Evolutionary conservation across 2,797 vertebrate species (phyloP).

Genomic region (Tiaroga cobitis): DNA sequence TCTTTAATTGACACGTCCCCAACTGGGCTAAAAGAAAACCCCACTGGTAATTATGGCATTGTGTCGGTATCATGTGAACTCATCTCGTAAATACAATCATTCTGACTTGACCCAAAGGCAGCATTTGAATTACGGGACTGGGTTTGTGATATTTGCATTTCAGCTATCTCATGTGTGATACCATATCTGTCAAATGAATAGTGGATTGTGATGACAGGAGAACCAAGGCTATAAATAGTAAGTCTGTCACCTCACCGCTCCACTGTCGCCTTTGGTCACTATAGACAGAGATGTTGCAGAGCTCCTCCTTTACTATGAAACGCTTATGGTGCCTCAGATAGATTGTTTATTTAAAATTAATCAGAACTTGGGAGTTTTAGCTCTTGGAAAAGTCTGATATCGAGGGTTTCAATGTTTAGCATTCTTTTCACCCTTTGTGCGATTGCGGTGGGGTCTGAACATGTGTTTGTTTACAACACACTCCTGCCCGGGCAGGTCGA

Average conservation of each 20-base stretch:
- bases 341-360: background rate
- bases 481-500: background rate
- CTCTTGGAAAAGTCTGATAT: background rate
- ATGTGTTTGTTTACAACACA: background rate
- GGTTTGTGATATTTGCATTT: background rate
- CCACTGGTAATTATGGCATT: background rate
- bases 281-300: background rate
- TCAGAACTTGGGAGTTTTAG: no score
- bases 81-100: constrained; percentile 16
- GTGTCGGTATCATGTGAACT: background rate
- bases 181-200: background rate
- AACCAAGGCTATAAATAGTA: background rate
- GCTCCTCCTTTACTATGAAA: background rate
- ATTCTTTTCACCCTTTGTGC: no score
- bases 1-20: background rate
- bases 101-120: constrained; percentile 2
- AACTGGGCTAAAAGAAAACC: background rate
- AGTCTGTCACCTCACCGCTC: background rate
- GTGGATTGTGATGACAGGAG: background rate
- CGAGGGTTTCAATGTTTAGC: background rate
- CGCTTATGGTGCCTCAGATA: background rate
- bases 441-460: background rate
- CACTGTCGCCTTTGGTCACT: background rate
- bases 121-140: background rate
- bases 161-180: background rate